These are phyloP conservation scores for Aurelia sp. DNA, from an alignment of 30 jellyfish, hydroid and myxozoan species.

Conservation along the genomic window DNA sequence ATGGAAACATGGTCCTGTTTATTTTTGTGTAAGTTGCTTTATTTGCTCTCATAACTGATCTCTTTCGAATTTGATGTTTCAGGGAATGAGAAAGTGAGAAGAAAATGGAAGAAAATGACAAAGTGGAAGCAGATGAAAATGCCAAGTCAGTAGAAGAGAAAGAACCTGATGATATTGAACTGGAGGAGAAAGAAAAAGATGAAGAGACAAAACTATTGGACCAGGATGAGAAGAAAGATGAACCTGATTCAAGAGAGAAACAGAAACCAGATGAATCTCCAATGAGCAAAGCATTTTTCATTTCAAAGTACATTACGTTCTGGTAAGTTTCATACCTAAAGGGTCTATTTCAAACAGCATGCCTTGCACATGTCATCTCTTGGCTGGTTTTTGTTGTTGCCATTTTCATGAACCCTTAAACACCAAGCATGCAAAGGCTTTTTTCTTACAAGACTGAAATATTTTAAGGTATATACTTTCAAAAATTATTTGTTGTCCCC, in stretches of 20 bases:
- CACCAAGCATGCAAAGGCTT: no score
- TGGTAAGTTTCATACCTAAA: conserved; percentile 40
- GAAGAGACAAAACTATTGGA: conserved; percentile 28
- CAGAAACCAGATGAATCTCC: conserved; percentile 31
- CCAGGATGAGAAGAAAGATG: conserved; percentile 7
- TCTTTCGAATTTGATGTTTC: no score
- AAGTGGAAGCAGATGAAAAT: conserved; percentile 5
- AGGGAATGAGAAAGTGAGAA: not conserved
- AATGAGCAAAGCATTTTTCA: conserved; percentile 46
- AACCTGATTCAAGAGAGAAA: not conserved
- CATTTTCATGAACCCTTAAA: no score
- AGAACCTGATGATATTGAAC: conserved; percentile 42
- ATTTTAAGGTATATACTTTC: no score
- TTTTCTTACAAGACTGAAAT: no score
- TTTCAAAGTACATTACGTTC: conserved; percentile 68
- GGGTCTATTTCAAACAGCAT: not conserved
- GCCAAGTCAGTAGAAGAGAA: not conserved
- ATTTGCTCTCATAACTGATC: no score
- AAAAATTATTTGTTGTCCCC: no score
- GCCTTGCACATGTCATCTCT: no score
- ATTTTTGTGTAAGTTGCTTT: no score
- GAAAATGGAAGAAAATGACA: conserved; percentile 6
- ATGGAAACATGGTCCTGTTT: no score
- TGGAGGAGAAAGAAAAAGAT: conserved; percentile 31
- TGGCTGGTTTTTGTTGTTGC: no score